Percentiles rank a stretch among this genome's conserved stretches.
Evolutionary conservation across 2,888 invertebrate genomes (phyloP).

Genomic region (Hyposoter dolosus): DNA sequence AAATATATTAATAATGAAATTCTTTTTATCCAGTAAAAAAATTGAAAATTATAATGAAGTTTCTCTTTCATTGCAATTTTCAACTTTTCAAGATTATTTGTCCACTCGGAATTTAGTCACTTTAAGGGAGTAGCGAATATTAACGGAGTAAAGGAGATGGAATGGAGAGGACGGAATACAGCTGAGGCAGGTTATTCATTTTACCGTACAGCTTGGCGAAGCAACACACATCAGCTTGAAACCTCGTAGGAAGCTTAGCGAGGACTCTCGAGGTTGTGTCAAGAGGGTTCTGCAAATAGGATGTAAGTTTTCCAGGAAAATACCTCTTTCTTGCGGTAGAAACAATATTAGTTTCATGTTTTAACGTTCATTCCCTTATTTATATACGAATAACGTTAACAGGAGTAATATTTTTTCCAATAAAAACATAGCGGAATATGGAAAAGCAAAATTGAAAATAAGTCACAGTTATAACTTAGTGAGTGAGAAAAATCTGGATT

Average conservation of each 20-base stretch:
- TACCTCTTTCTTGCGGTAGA: slow-evolving; percentile 20
- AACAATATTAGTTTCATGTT: slow-evolving; percentile 31
- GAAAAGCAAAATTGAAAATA: background rate
- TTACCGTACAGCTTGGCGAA: slow-evolving; percentile 29
- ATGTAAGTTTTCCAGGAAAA: slow-evolving; percentile 29
- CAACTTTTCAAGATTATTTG: background rate
- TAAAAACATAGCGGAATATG: background rate
- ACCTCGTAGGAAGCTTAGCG: background rate
- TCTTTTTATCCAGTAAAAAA: background rate
- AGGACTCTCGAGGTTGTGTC: slow-evolving; percentile 33
- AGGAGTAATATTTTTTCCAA: background rate
- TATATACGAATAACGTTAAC: background rate
- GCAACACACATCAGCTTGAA: slow-evolving; percentile 25
- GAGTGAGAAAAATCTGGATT: background rate
- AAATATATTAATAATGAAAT: no score
- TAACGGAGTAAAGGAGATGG: background rate
- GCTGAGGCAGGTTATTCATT: slow-evolving; percentile 45
- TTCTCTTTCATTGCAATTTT: background rate
- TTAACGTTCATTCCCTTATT: background rate
- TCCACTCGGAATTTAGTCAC: background rate
- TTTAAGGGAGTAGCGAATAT: background rate
- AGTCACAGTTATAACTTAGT: background rate
- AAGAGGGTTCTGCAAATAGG: slow-evolving; percentile 44
- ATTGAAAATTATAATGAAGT: background rate
- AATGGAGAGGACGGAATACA: slow-evolving; percentile 6